These are phyloP conservation scores for Fragum fragum DNA, from an alignment of 2,888 invertebrate genomes.

Conservation along the genomic window DNA sequence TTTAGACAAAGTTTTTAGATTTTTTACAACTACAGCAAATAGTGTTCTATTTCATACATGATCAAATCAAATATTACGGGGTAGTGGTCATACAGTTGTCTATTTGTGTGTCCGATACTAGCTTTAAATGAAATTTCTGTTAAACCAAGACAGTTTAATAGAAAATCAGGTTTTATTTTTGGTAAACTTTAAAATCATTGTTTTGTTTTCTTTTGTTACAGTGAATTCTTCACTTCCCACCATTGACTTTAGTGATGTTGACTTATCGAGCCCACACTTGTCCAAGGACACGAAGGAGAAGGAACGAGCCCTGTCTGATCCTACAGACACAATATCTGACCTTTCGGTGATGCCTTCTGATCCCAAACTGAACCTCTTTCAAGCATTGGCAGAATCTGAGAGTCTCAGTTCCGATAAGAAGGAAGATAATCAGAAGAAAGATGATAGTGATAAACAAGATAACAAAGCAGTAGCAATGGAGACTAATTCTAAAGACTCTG, in stretches of 20 bases:
- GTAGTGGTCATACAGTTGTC: no score
- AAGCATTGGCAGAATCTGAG: slow-evolving; percentile 2
- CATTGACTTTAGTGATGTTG: slow-evolving; percentile 42
- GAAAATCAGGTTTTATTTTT: no score
- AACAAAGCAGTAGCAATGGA: neutral
- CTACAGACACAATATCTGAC: neutral
- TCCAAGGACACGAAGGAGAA: neutral
- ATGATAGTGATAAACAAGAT: neutral
- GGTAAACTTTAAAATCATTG: no score
- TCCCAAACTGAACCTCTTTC: slow-evolving; percentile 14
- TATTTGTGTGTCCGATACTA: no score
- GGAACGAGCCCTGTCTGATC: slow-evolving; percentile 1
- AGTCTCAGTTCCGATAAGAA: neutral
- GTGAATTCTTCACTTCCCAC: slow-evolving; percentile 31
- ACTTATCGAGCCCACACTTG: slow-evolving; percentile 14
- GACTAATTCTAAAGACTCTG: neutral
- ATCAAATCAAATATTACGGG: no score
- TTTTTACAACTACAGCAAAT: no score
- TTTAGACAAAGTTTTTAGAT: no score
- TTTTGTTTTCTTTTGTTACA: slow-evolving; percentile 10
- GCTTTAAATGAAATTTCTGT: no score
- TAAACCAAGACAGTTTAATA: no score
- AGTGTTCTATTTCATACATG: no score
- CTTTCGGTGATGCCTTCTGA: neutral
- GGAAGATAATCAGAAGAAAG: neutral